A percentile compares a stretch with the other conserved stretches of the same genome.
phyloP scores from a whole-genome alignment of 2,113 vertebrate genomes.

The Eclectus roratus region DNA sequence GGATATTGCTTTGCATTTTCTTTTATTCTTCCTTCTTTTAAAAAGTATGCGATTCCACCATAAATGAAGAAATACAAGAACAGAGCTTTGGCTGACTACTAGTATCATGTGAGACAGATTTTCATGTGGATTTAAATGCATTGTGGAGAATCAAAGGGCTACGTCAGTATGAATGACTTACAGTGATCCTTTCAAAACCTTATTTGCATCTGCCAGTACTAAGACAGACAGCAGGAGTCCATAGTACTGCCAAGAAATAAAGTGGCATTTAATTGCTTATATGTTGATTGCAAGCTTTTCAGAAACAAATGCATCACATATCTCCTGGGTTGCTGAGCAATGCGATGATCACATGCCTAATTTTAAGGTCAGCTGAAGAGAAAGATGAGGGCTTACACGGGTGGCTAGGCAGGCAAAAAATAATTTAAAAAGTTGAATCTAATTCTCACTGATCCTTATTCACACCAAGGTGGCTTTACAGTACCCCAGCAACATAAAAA shows the following conservation, averaged over 20 bases:
- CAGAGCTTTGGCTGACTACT: background rate
- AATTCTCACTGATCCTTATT: background rate
- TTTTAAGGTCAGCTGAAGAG: background rate
- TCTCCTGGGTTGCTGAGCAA: background rate
- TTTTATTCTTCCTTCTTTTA: background rate
- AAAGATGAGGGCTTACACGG: background rate
- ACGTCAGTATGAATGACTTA: background rate
- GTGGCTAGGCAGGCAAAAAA: background rate
- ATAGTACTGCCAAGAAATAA: slow-evolving; percentile 37
- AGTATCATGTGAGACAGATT: slow-evolving; percentile 49
- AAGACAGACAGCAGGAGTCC: background rate
- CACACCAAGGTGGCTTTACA: background rate
- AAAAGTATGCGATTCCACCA: background rate
- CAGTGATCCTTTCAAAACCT: slow-evolving; percentile 34
- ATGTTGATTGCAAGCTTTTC: slow-evolving; percentile 37
- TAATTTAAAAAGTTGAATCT: background rate
- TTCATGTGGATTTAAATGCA: background rate
- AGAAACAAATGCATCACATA: slow-evolving; percentile 22
- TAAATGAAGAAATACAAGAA: background rate
- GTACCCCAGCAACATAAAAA: background rate
- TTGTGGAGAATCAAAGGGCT: background rate
- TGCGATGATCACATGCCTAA: background rate
- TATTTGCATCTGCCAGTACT: slow-evolving; percentile 25
- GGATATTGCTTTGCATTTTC: background rate
- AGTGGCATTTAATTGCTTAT: slow-evolving; percentile 46